phyloP scores from a whole-genome alignment of 2,797 vertebrate genomes.

The Gobionotothen gibberifrons region DNA sequence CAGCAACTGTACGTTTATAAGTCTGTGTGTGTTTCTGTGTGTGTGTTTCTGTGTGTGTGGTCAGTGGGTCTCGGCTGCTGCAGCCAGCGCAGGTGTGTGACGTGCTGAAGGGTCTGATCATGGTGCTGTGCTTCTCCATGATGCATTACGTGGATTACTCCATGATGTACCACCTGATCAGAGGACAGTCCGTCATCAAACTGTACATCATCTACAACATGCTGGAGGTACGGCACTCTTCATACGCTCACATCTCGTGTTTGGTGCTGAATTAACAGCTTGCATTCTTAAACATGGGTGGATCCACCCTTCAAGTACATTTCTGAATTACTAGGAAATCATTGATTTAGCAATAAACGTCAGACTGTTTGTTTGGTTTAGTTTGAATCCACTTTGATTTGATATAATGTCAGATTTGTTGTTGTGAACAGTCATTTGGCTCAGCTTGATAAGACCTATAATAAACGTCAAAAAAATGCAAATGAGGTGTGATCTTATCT shows the following conservation, averaged over 20 bases:
- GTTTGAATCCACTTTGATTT: background rate
- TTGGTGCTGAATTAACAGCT: background rate
- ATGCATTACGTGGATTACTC: slow-evolving; percentile 99
- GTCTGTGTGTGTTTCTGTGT: slow-evolving; percentile 3
- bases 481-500: background rate
- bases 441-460: background rate
- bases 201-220: slow-evolving; percentile 99
- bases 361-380: background rate
- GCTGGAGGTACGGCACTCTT: slow-evolving; percentile 89
- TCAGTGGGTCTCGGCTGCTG: slow-evolving; percentile 92
- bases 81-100: slow-evolving; percentile 98
- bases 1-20: background rate
- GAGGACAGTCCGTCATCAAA: slow-evolving; percentile 99
- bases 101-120: slow-evolving; percentile 93
- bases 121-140: slow-evolving; percentile 96
- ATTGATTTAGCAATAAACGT: background rate
- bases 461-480: background rate
- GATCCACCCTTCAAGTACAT: background rate
- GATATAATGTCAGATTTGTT: background rate
- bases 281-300: background rate
- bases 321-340: background rate
- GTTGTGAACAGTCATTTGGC: background rate
- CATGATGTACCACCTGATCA: slow-evolving; percentile 99
- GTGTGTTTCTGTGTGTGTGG: slow-evolving; percentile 40
- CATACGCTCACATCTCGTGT: background rate